Conservation (phyloP, 2,797 vertebrate species). For the Odontamblyopus lacepedii region DNA sequence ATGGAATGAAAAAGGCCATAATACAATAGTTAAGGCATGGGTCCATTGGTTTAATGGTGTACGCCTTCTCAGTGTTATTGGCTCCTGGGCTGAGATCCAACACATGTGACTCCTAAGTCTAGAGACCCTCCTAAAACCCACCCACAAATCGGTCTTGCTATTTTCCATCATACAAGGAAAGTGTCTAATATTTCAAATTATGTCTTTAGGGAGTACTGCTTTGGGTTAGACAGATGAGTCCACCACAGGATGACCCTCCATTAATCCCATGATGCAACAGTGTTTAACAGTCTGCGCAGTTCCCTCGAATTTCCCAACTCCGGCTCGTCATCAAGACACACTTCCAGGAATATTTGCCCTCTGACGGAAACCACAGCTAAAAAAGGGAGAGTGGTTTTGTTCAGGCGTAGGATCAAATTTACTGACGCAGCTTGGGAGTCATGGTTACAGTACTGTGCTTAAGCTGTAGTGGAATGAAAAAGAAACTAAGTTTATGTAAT, state of each 20-base stretch:
- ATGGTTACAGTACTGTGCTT: neutral
- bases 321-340: conserved; percentile 51
- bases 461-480: neutral
- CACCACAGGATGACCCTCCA: conserved; percentile 43
- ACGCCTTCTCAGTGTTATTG: conserved; percentile 33
- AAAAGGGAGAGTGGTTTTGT: conserved; percentile 5
- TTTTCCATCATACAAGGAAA: conserved; percentile 25
- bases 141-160: conserved; percentile 40
- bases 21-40: conserved; percentile 32
- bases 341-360: conserved; percentile 72
- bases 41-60: conserved; percentile 44
- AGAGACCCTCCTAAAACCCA: conserved; percentile 8
- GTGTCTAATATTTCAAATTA: conserved; percentile 29
- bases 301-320: conserved; percentile 72
- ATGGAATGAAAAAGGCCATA: conserved; percentile 22
- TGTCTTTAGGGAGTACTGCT: conserved; percentile 27
- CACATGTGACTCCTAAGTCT: conserved; percentile 41
- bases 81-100: conserved; percentile 34
- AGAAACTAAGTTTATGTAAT: neutral
- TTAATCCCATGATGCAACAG: conserved; percentile 56
- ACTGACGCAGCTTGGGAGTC: neutral
- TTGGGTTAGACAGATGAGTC: conserved; percentile 28
- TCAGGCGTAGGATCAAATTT: neutral
- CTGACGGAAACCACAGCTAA: conserved; percentile 35
- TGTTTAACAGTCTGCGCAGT: conserved; percentile 46